These are phyloP conservation scores for Alethe castanea DNA, from an alignment of 2,113 vertebrate species.

Conservation along the genomic window DNA sequence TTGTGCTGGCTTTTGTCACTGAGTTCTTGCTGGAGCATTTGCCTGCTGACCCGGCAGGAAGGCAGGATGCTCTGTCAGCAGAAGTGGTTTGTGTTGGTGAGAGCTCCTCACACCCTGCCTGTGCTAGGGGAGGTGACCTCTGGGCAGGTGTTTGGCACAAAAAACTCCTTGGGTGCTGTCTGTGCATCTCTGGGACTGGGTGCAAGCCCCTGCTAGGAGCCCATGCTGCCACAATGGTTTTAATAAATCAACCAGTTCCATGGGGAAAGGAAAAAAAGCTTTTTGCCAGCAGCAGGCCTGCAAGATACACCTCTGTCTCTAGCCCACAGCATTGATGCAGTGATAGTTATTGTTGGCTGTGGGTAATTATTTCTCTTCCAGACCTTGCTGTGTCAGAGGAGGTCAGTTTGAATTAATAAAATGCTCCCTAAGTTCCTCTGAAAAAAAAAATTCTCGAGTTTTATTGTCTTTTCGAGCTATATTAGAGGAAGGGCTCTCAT, in stretches of 20 bases:
- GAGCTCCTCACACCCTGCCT: background rate
- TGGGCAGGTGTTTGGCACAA: background rate
- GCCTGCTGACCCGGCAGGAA: background rate
- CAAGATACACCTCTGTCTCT: rapidly evolving
- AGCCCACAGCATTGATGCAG: rapidly evolving
- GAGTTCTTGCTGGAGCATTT: background rate
- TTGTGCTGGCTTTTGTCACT: background rate
- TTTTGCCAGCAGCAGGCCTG: background rate
- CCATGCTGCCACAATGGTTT: background rate
- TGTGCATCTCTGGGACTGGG: rapidly evolving
- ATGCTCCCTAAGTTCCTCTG: background rate
- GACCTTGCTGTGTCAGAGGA: background rate
- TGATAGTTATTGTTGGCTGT: background rate
- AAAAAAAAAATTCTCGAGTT: background rate
- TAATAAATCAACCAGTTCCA: background rate
- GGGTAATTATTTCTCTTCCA: background rate
- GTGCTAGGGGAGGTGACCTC: background rate
- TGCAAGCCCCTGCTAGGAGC: background rate
- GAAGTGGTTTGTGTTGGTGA: rapidly evolving
- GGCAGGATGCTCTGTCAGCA: background rate
- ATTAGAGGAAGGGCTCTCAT: background rate
- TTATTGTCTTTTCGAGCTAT: background rate
- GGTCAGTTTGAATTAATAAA: background rate
- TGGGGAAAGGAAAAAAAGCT: background rate
- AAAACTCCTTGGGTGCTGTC: rapidly evolving